Evolutionary conservation across 2,888 invertebrate species (phyloP), one percentile per base, ranked within the genome.

Genomic region (Drosophila sordidula): DNA sequence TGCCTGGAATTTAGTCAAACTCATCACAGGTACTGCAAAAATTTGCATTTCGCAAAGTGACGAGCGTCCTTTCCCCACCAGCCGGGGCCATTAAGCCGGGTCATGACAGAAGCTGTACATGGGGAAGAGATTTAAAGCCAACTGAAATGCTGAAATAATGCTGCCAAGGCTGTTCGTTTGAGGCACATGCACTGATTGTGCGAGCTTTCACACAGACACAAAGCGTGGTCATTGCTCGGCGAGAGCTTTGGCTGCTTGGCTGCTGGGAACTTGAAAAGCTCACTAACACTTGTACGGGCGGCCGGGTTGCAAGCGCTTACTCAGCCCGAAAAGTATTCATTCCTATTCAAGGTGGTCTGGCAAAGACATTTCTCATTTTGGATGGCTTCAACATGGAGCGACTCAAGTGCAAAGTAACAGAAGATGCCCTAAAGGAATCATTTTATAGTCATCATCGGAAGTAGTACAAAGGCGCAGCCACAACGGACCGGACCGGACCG

Each of bases 371-470:
- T 70, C 63, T 64, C 65, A 76, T 70, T 70, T 64, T 25, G 52
- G 50, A 12, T 52, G 39, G 38, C 59, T 32, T 22, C 70, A 42
- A 32, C 32, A 32, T 6, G 18, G 49, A 34, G 22, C 39, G 39
- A 39, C 52, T 66, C 65, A 65, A 80, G 72, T 77, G 70, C 52
- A 62, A 84, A 70, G 68, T 57, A 77, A 71, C 69, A 47, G 66
- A 58, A 64, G 70, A 69, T 86, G 82, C 68, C 89, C 89, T 65
- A 14, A 80, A 83, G 89, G 89, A 83, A 86, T 88, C 77, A 80
- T 81, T 81, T 87, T 65, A 81, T 74, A 85, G 67, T 81, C 81
- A 81, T 83, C 82, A 86, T 88, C 83, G 87, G 74, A 80, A 88
- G 80, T 88, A 65, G 79, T 57, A 65, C 67, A 62, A 69, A 59